A percentile compares a stretch with the other conserved stretches of the same genome.
phyloP scores from a whole-genome alignment of 1,140 invertebrate species.

The Triops cancriformis region DNA sequence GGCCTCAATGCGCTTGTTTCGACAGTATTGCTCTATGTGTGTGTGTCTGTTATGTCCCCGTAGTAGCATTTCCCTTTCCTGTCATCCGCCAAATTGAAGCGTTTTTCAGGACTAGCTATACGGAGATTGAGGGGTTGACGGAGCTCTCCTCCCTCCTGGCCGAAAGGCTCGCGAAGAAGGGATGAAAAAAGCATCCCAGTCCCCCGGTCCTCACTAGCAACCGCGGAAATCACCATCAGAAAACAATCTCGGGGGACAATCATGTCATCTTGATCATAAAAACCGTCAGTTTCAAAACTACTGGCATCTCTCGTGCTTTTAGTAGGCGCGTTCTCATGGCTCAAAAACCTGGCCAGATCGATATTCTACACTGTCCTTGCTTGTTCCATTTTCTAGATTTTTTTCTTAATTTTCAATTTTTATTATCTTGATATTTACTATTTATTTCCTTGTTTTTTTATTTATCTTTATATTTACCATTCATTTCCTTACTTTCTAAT shows the following conservation, averaged over 20 bases:
- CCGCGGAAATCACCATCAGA: neutral
- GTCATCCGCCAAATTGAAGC: constrained; percentile 9
- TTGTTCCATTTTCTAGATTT: neutral
- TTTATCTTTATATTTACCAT: no score
- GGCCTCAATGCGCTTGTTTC: constrained; percentile 7
- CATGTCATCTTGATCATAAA: neutral
- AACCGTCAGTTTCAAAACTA: constrained; percentile 10
- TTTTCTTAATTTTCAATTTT: no score
- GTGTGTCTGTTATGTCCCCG: neutral
- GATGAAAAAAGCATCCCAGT: neutral
- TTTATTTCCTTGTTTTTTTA: no score
- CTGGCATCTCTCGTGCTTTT: neutral
- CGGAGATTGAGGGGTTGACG: neutral
- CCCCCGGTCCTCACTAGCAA: neutral
- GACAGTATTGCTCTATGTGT: neutral
- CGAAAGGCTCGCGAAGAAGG: neutral
- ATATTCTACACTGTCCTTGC: neutral
- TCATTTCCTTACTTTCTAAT: no score
- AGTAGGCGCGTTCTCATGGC: neutral
- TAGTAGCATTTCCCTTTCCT: neutral
- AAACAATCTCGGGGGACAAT: constrained; percentile 7
- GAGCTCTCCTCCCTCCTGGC: neutral
- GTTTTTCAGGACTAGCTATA: neutral
- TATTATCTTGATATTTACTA: no score
- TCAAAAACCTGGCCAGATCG: neutral